A percentile compares a stretch with the other conserved stretches of the same genome.
phyloP scores from a whole-genome alignment of 2,797 vertebrate genomes.

The Antrozous pallidus region DNA sequence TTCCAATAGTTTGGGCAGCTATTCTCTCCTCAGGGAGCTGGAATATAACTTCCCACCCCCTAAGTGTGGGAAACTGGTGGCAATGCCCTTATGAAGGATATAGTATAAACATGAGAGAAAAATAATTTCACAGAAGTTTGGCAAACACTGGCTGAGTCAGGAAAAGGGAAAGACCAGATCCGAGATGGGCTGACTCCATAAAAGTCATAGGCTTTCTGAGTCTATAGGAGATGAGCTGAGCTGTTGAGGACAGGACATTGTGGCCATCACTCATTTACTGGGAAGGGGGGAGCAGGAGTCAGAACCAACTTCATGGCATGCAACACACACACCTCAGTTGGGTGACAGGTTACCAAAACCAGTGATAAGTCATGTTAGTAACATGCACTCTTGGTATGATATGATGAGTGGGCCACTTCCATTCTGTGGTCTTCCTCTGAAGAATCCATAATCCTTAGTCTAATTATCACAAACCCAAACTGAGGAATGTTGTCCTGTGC shows the following conservation, averaged over 20 bases:
- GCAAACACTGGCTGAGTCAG: background rate
- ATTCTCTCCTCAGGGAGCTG: background rate
- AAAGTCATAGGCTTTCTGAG: background rate
- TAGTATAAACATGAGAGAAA: background rate
- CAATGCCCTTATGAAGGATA: background rate
- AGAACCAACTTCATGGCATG: background rate
- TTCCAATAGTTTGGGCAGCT: background rate
- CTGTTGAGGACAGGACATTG: background rate
- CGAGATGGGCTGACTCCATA: background rate
- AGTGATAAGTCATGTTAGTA: background rate
- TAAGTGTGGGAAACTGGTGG: background rate
- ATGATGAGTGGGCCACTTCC: background rate
- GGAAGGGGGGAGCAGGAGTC: background rate
- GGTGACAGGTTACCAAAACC: background rate
- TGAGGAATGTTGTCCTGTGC: background rate
- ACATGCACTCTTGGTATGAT: background rate
- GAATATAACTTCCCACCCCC: rapidly evolving
- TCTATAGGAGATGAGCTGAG: background rate
- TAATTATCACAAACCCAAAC: background rate
- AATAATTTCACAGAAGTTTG: background rate
- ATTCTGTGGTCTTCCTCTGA: background rate
- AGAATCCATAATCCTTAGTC: background rate
- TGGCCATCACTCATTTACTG: background rate
- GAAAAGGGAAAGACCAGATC: background rate
- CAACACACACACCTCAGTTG: background rate